phyloP scores from a whole-genome alignment of 1,140 invertebrate species.

The Rhopalosiphum maidis region DNA sequence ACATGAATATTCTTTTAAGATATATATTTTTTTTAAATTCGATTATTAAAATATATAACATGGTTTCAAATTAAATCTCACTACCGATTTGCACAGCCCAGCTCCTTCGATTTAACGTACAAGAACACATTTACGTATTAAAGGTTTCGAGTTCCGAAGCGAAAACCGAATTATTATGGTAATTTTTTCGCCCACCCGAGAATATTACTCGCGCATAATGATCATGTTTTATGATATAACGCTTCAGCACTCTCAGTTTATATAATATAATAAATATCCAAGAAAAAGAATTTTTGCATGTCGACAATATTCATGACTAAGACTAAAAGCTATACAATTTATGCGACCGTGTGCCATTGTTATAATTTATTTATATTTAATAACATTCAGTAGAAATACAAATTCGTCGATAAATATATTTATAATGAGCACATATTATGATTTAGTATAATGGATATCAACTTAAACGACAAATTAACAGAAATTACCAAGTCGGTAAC shows the following conservation, averaged over 20 bases:
- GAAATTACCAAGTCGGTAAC: not conserved
- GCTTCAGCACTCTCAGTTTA: not conserved
- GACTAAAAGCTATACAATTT: not conserved
- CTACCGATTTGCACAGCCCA: too few relatives aligned
- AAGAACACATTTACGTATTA: not conserved
- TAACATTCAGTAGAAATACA: not conserved
- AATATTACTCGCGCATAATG: constrained; percentile 23
- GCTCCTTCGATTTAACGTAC: not conserved
- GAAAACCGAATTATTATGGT: constrained; percentile 51
- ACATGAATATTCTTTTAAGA: too few relatives aligned
- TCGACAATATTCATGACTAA: constrained; percentile 23
- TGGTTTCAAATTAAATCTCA: not conserved
- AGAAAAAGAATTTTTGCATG: not conserved
- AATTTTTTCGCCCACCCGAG: not conserved
- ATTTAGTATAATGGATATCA: not conserved
- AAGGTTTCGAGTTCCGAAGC: not conserved
- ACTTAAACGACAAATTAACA: not conserved
- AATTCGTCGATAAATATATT: not conserved
- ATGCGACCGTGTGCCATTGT: not conserved
- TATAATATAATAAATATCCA: not conserved
- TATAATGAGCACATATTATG: not conserved
- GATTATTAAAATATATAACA: too few relatives aligned
- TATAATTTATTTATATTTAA: not conserved
- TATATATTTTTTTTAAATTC: too few relatives aligned
- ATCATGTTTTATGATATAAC: constrained; percentile 37